A percentile compares a stretch with the other conserved stretches of the same genome.
Evolutionary conservation across 2,797 vertebrate species (phyloP).

Genomic region (Melanitta fusca): DNA sequence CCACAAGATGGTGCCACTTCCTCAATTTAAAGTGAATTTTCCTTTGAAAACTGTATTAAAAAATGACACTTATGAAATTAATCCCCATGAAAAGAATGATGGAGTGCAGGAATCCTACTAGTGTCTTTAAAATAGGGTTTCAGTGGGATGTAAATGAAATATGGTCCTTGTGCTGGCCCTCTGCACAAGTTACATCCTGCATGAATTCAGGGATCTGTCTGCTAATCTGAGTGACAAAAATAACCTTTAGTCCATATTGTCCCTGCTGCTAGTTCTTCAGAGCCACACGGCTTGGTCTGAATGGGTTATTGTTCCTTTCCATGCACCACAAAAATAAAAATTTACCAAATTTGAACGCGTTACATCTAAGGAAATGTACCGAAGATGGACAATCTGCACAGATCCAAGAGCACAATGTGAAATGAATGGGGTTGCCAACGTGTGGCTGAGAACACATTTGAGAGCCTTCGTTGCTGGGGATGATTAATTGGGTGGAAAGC

Average conservation of each 20-base stretch:
- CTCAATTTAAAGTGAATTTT: constrained; percentile 2
- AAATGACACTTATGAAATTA: neutral
- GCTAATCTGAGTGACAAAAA: neutral
- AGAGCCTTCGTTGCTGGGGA: neutral
- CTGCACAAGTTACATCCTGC: neutral
- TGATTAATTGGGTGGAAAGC: neutral
- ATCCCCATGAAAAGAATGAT: neutral
- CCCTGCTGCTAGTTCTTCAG: neutral
- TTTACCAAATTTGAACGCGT: neutral
- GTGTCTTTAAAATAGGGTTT: neutral
- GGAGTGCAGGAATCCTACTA: neutral
- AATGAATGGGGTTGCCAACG: neutral
- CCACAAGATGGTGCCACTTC: constrained; percentile 72
- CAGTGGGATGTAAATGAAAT: neutral
- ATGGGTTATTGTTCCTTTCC: neutral
- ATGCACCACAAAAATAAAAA: neutral
- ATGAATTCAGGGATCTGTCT: neutral
- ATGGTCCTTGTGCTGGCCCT: neutral
- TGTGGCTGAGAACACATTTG: neutral
- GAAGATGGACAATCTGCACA: neutral
- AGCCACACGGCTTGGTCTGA: neutral
- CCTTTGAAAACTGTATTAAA: neutral
- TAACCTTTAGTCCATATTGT: neutral
- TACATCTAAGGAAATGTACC: neutral
- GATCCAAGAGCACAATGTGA: neutral